Evolutionary conservation across 2,113 vertebrate species (phyloP).

Genomic region (Cryptoleucopteryx plumbea): DNA sequence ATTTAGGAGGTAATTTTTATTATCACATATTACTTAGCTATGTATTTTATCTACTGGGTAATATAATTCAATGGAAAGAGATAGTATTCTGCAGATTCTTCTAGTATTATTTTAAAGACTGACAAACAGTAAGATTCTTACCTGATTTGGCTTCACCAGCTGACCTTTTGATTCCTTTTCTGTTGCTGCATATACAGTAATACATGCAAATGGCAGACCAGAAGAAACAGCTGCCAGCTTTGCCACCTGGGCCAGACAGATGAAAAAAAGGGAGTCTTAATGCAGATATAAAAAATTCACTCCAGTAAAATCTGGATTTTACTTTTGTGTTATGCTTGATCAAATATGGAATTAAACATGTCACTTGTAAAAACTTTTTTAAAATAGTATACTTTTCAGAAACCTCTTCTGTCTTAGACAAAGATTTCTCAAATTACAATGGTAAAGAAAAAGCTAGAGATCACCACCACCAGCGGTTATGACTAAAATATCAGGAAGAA

Average conservation of each 20-base stretch:
- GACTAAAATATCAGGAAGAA: not conserved
- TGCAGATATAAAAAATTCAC: not conserved
- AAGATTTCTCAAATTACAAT: not conserved
- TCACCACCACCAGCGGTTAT: not conserved
- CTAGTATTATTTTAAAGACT: not conserved
- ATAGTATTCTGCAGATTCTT: not conserved
- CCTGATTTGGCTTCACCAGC: conserved; percentile 73
- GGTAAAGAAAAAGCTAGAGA: not conserved
- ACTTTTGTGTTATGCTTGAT: not conserved
- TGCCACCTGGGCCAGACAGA: conserved; percentile 69
- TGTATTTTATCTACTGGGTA: not conserved
- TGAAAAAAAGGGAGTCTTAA: not conserved
- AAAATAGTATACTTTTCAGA: not conserved
- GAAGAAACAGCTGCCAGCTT: conserved; percentile 76
- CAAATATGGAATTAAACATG: not conserved
- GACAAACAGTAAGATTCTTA: conserved; percentile 28
- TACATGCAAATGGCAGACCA: conserved; percentile 75
- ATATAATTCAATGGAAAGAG: not conserved
- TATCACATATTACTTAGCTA: not conserved
- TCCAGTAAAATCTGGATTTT: not conserved
- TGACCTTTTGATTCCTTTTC: conserved; percentile 58
- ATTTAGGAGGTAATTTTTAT: not conserved
- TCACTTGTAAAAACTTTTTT: not conserved
- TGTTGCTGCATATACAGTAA: conserved; percentile 70
- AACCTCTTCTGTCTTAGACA: not conserved